These are phyloP conservation scores for Drosophila mojavensis DNA, from an alignment of 1,140 invertebrate genomes.

Conservation along the genomic window DNA sequence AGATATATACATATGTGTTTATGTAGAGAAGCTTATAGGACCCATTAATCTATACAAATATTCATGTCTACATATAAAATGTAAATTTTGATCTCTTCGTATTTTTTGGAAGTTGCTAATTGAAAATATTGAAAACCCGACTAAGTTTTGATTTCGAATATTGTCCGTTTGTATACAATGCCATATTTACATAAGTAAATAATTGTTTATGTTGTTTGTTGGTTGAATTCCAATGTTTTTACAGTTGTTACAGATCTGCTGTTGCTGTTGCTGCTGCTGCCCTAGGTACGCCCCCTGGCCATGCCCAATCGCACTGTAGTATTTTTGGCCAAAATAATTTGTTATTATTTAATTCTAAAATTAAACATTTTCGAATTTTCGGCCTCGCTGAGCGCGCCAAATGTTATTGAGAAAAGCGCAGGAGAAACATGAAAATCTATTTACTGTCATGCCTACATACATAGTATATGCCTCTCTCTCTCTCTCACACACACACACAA, in stretches of 20 bases:
- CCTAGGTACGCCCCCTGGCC: conserved; percentile 46
- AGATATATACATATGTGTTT: background rate
- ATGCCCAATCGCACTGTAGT: conserved; percentile 35
- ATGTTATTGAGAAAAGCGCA: conserved; percentile 58
- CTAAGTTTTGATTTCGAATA: no score
- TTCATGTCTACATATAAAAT: no score
- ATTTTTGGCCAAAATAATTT: conserved; percentile 59
- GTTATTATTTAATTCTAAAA: conserved; percentile 71
- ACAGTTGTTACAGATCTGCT: conserved; percentile 51
- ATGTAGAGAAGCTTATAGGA: background rate
- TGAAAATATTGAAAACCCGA: no score
- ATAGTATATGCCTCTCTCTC: conserved; percentile 1
- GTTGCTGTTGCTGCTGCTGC: conserved; percentile 28
- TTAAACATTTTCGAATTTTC: conserved; percentile 76
- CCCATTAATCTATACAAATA: background rate
- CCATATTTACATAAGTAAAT: no score
- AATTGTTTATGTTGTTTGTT: no score
- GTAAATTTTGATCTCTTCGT: no score
- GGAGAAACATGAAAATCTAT: conserved; percentile 60
- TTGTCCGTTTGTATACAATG: no score
- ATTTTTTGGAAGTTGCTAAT: no score
- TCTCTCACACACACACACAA: background rate
- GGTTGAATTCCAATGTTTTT: background rate
- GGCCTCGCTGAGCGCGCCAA: conserved; percentile 61
- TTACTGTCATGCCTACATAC: conserved; percentile 53